Evolutionary conservation across 2,113 vertebrate genomes (phyloP), one percentile per base, ranked within the genome.

Genomic region (Dasypus novemcinctus): DNA sequence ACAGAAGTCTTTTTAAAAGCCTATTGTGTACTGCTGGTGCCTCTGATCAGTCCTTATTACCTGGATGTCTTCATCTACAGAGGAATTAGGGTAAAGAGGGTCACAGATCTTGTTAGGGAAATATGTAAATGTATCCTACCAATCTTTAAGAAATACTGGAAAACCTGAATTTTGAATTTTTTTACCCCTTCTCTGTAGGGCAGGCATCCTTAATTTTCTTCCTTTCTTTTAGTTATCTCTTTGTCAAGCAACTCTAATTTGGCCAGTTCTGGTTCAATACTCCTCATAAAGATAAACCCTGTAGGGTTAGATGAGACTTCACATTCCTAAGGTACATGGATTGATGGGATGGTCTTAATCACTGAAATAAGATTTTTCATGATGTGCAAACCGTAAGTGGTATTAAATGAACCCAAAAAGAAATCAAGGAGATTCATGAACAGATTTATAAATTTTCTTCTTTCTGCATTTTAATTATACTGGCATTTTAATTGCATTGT

Each of bases 401-500:
- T 93, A 94, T 92, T 97, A 97, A 98, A 85, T 91, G 95, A 97
- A 76, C 71, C 43, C 92, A 86, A 96, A 97, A 97, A 96, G 94
- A 97, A 98, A 97, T 95, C 87, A 95, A 96, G 68, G 86, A 93
- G 83, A 97, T 98, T 98, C 95, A 97, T 96, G 90, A 94, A 94
- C 92, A 97, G 95, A 97, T 97, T 98, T 98, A 97, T 98, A 97
- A 96, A 97, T 98, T 97, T 98, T 97, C 96, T 98, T 98, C 96
- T 96, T 96, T 79, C 0, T 97, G 96, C 96, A 98, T 98, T 98
- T 98, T 98, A 98, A 98, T 98, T 98, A 98, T 95, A 79, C 66
- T 98, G 98, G 96, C 97, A 98, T 98, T 98, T 98, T 98, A 98
- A 98, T 98, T 98, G 95, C 97, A 98, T 93, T 82, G 81, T 97